phyloP scores from a whole-genome alignment of 2,797 vertebrate genomes.

The Coregonus ussuriensis region DNA sequence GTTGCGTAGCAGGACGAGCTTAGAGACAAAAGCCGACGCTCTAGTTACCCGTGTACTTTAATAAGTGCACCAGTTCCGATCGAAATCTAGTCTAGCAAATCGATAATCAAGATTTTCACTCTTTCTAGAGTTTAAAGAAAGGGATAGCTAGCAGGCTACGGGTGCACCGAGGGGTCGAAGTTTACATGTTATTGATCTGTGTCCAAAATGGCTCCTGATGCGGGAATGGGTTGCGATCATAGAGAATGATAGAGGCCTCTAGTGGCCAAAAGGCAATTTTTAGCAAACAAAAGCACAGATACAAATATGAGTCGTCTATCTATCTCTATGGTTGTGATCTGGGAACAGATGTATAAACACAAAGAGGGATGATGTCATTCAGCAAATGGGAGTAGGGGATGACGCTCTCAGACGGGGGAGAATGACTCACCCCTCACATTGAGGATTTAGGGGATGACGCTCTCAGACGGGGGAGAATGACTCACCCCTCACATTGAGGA shows the following conservation, averaged over 20 bases:
- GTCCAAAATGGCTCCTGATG: slow-evolving; percentile 93
- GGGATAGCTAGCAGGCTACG: slow-evolving; percentile 36
- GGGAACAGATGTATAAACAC: too few relatives aligned
- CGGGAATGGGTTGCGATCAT: slow-evolving; percentile 79
- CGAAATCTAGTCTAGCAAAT: slow-evolving; percentile 11
- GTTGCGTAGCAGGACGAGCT: slow-evolving; percentile 45
- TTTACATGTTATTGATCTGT: slow-evolving; percentile 80
- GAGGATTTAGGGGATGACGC: too few relatives aligned
- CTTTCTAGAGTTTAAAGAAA: slow-evolving; percentile 46
- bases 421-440: too few relatives aligned
- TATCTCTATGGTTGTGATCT: too few relatives aligned
- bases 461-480: too few relatives aligned
- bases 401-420: too few relatives aligned
- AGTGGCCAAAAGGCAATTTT: slow-evolving; percentile 63
- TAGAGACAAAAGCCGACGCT: slow-evolving; percentile 46
- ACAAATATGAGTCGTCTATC: too few relatives aligned
- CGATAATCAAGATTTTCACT: slow-evolving; percentile 14
- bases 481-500: too few relatives aligned
- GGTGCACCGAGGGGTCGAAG: slow-evolving; percentile 71
- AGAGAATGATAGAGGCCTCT: too few relatives aligned
- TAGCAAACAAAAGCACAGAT: too few relatives aligned
- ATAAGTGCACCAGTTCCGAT: slow-evolving; percentile 40
- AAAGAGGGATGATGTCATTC: too few relatives aligned
- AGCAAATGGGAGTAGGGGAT: too few relatives aligned
- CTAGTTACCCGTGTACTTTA: slow-evolving; percentile 33